Base-by-base conservation (phyloP, 2,888 invertebrate genomes). In the Galerucella calmariensis region DNA sequence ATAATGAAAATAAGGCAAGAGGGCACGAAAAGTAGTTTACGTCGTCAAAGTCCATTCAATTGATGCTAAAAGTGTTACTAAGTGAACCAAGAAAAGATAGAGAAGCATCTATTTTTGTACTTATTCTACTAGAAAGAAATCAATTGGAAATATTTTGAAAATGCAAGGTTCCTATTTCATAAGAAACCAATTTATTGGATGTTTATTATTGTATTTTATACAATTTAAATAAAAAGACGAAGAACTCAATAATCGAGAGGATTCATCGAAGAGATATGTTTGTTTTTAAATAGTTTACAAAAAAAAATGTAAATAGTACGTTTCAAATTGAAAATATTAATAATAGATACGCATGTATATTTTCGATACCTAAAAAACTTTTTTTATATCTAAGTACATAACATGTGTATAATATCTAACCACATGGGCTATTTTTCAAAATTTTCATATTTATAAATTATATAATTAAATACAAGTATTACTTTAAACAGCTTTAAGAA, bases 311-410 rank as follows among this genome's bases (percentile, higher is more conserved):
- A 51, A 69, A 65, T 69, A 67, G 75, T 71, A 75, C 82, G 80
- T 61, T 35, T 61, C n/a, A 80, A 27, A 75, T 75, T 75, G 67
- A 68, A 73, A 77, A 77, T 75, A 74, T 75, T 77, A 75, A 73
- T 72, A 69, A 75, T 77, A 72, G 56, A 72, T 72, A 66, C 66
- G 66, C 80, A 78, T 78, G 79, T 78, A 75, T 77, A 76, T 73
- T 65, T 73, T 70, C 62, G 78, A 79, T 81, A 81, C 79, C 77
- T 79, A 79, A 78, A 80, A 73, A 77, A 75, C 68, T 77, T 75
- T 79, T 80, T 79, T 79, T 78, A 79, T 77, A 79, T 79, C 81
- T 81, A 82, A 82, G 81, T 81, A 82, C 80, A 81, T 81, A 80
- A 79, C 79, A 78, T 78, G 80, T 78, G 79, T 80, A 78, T 77